phyloP scores from a whole-genome alignment of 2,888 invertebrate species.

The Ectemnius lituratus region DNA sequence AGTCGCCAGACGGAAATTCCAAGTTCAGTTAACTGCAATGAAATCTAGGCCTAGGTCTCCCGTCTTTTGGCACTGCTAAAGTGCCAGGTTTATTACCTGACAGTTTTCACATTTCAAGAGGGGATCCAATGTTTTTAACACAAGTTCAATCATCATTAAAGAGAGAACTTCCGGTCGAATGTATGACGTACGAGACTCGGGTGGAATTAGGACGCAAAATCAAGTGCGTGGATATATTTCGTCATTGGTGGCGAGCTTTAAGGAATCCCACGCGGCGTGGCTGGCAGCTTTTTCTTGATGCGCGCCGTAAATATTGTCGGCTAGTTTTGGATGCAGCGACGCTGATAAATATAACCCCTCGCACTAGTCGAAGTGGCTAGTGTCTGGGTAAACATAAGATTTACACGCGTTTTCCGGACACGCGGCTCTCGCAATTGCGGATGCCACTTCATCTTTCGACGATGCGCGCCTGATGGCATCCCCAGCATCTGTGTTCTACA shows the following conservation, averaged over 20 bases:
- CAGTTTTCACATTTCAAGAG: too few species aligned
- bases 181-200: too few species aligned
- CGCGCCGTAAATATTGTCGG: conserved; percentile 57
- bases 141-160: too few species aligned
- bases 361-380: conserved; percentile 50
- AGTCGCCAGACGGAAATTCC: too few species aligned
- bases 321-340: conserved; percentile 60
- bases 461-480: not conserved
- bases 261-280: conserved; percentile 14
- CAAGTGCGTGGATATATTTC: not conserved
- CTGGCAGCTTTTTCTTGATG: conserved; percentile 36
- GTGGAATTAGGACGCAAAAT: not conserved
- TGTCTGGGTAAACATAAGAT: conserved; percentile 56
- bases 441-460: conserved; percentile 17
- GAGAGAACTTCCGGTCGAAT: too few species aligned
- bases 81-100: too few species aligned
- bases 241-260: conserved; percentile 11
- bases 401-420: conserved; percentile 36
- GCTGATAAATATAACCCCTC: conserved; percentile 68
- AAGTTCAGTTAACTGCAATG: too few species aligned
- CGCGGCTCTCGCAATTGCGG: conserved; percentile 20
- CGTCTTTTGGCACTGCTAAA: too few species aligned
- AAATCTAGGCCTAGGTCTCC: too few species aligned
- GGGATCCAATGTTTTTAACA: too few species aligned
- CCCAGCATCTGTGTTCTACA: too few species aligned